Evolutionary conservation across 2,888 invertebrate species (phyloP).

Genomic region (Monoplex corrugatus): DNA sequence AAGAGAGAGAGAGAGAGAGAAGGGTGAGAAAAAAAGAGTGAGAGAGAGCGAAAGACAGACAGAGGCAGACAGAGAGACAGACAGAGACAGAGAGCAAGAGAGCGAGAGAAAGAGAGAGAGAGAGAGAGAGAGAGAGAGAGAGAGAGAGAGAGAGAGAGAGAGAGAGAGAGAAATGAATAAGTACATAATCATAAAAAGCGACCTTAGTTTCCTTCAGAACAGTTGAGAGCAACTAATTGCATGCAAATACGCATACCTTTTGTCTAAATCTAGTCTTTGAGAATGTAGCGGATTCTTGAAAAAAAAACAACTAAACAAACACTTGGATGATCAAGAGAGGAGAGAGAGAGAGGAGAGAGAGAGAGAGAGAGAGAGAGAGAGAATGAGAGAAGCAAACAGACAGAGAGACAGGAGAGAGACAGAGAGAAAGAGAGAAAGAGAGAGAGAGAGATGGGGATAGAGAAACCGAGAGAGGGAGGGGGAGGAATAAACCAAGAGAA

Average conservation of each 20-base stretch:
- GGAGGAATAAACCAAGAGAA: neutral
- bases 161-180: neutral
- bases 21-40: neutral
- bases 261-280: no score
- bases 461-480: no score
- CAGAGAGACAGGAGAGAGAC: neutral
- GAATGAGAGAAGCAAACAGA: neutral
- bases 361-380: slow-evolving; percentile 4
- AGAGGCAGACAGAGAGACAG: neutral
- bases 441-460: neutral
- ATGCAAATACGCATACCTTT: no score
- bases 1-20: neutral
- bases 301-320: neutral
- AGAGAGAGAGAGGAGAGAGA: neutral
- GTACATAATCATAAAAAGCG: no score
- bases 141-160: neutral
- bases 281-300: no score
- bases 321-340: neutral
- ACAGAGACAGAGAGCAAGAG: neutral
- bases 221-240: no score
- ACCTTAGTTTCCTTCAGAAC: no score
- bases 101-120: neutral
- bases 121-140: neutral
- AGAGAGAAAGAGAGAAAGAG: neutral
- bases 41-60: neutral